Base-by-base conservation (phyloP, 2,113 vertebrate genomes). In the Mesoclemmys tuberculata region DNA sequence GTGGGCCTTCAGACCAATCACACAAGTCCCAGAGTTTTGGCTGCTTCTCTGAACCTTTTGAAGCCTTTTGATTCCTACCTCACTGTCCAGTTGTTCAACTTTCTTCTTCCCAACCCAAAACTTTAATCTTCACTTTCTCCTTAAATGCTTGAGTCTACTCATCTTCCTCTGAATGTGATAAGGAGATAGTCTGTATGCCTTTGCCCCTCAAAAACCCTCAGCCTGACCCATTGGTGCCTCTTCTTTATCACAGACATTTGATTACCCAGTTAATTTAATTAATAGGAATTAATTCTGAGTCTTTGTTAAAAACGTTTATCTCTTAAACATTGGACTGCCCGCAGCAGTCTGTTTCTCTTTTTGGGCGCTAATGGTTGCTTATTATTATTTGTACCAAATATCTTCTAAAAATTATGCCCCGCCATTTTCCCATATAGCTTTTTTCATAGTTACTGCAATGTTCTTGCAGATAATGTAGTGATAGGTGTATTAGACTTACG, bases 251-350 rank as follows among this genome's bases (percentile, higher is more conserved):
- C 16, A 93, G 31, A 58, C 52, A 8, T 81, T 89, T 9, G 13
- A 44, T 10, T 83, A 4, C 87, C 13, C 35, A 55, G 48, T 92
- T 91, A 87, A 35, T 75, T 90, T 87, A 93, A 89, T 93, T n/a
- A 61, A 89, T 85, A n/a, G 0, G 11, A 54, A 81, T 85, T 4
- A 49, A 4, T 81, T 85, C 0, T 1, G 87, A 49, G 55, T 90
- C 92, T 92, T 88, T 8, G 22, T 29, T 82, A 68, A 10, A n/a
- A 2, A 46, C 38, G 3, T 48, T 44, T 85, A 87, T 48, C 2
- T 21, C 26, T 86, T 83, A 75, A 55, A 24, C 38, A 24, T 51
- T 88, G 38, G 85, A 31, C 31, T 58, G 2, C 26, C 6, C 85
- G 9, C 44, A 52, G 3, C 46, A 44, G 80, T 24, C 1, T 92